These are phyloP conservation scores for Aquatica leii DNA, from an alignment of 2,888 invertebrate genomes.

Conservation along the genomic window DNA sequence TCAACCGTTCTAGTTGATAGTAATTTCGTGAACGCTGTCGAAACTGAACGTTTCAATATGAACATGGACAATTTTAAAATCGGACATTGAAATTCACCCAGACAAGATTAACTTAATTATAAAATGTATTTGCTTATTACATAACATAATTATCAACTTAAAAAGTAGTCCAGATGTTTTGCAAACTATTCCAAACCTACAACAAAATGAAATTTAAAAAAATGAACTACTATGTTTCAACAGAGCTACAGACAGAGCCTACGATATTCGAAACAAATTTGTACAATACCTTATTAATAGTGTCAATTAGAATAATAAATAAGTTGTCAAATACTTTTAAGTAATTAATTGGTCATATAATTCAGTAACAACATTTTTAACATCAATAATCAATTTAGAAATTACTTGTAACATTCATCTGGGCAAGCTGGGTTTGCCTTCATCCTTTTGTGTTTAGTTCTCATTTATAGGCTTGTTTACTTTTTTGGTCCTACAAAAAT, in stretches of 20 bases:
- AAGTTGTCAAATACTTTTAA: too few relatives aligned
- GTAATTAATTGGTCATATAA: too few relatives aligned
- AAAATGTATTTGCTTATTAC: not conserved
- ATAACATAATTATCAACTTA: conserved; percentile 6
- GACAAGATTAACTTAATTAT: conserved; percentile 6
- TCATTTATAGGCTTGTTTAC: conserved; percentile 12
- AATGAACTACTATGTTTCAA: not conserved
- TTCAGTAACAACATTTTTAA: not conserved
- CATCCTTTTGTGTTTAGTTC: conserved; percentile 9
- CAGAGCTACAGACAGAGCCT: not conserved
- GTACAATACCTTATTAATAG: not conserved
- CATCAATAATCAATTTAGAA: not conserved
- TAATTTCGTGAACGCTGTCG: too few relatives aligned
- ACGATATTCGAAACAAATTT: conserved; percentile 5
- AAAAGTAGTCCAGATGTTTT: not conserved
- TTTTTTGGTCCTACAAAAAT: not conserved
- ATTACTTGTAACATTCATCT: conserved; percentile 4
- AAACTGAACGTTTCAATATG: too few relatives aligned
- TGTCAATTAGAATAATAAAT: too few relatives aligned
- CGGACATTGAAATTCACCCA: conserved; percentile 1
- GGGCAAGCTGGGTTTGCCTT: not conserved
- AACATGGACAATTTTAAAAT: conserved; percentile 11
- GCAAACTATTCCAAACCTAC: too few relatives aligned
- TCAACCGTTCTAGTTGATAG: too few relatives aligned
- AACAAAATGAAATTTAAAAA: not conserved